A percentile compares a stretch with the other conserved stretches of the same genome.
These are phyloP conservation scores for Nebria brevicollis DNA, from an alignment of 2,888 invertebrate genomes.

Conservation along the genomic window DNA sequence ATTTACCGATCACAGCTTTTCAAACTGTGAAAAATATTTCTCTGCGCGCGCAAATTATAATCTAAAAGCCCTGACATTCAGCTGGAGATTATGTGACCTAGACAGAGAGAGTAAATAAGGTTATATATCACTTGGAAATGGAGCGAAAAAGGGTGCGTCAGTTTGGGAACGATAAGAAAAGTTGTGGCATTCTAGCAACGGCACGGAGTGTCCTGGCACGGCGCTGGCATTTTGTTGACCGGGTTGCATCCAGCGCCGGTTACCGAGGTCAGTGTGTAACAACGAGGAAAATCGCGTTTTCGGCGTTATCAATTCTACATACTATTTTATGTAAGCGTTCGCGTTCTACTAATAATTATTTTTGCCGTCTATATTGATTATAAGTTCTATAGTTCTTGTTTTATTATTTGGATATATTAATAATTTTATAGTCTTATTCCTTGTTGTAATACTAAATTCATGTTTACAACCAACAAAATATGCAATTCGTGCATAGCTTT, in stretches of 20 bases:
- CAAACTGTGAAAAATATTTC: background rate
- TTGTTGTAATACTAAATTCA: too few species aligned
- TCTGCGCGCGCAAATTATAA: slow-evolving; percentile 11
- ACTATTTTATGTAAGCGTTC: background rate
- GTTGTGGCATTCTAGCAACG: slow-evolving; percentile 6
- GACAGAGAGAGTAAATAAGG: background rate
- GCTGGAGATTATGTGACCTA: background rate
- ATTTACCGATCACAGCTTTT: background rate
- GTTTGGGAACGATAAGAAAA: slow-evolving; percentile 19
- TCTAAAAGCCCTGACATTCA: background rate
- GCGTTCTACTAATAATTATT: background rate
- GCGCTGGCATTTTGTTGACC: background rate
- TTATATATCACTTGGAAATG: slow-evolving; percentile 16
- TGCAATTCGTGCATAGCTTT: too few species aligned
- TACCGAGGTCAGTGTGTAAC: slow-evolving; percentile 14
- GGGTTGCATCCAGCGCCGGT: slow-evolving; percentile 9
- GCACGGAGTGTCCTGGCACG: slow-evolving; percentile 2
- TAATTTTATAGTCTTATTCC: too few species aligned
- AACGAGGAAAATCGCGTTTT: background rate
- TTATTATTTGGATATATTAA: background rate
- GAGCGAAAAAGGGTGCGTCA: slow-evolving; percentile 8
- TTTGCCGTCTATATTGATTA: background rate
- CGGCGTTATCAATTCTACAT: background rate
- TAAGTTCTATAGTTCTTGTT: background rate
- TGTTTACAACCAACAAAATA: too few species aligned